Conservation (phyloP, 2,113 vertebrate species). For the Daphoenositta chrysoptera region DNA sequence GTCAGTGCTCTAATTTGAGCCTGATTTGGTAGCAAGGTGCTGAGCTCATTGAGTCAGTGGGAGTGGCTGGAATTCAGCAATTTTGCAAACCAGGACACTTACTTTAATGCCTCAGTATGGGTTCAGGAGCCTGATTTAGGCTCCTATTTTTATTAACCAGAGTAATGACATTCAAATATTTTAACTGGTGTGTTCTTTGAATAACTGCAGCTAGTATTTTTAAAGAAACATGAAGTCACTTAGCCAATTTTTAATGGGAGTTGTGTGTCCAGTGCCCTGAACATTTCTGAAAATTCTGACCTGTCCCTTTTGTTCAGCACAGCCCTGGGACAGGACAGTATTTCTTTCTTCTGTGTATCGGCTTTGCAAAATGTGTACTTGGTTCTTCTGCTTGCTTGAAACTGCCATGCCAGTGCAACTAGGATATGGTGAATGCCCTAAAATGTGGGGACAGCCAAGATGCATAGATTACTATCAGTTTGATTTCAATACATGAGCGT, state of each 20-base stretch:
- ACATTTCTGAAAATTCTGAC: not conserved
- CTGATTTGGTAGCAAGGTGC: not conserved
- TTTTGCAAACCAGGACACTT: not conserved
- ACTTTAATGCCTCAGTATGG: not conserved
- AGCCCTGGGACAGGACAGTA: not conserved
- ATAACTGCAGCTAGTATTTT: not conserved
- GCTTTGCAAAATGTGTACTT: not conserved
- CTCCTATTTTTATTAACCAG: slow-evolving; percentile 3
- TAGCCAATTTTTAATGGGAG: not conserved
- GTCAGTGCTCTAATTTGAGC: not conserved
- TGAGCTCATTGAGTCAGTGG: not conserved
- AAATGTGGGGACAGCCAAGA: not conserved
- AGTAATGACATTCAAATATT: not conserved
- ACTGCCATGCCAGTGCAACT: not conserved
- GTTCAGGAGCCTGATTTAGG: not conserved
- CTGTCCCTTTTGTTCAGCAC: not conserved
- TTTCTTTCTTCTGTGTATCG: not conserved
- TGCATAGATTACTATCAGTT: not conserved
- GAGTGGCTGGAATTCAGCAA: slow-evolving; percentile 28
- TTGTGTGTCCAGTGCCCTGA: not conserved
- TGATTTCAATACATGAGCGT: not conserved
- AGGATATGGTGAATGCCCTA: not conserved
- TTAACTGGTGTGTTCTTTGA: not conserved
- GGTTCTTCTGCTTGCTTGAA: not conserved
- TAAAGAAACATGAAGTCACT: not conserved